Conservation (phyloP, 2,888 invertebrate genomes). For the Tetragnatha montana region DNA sequence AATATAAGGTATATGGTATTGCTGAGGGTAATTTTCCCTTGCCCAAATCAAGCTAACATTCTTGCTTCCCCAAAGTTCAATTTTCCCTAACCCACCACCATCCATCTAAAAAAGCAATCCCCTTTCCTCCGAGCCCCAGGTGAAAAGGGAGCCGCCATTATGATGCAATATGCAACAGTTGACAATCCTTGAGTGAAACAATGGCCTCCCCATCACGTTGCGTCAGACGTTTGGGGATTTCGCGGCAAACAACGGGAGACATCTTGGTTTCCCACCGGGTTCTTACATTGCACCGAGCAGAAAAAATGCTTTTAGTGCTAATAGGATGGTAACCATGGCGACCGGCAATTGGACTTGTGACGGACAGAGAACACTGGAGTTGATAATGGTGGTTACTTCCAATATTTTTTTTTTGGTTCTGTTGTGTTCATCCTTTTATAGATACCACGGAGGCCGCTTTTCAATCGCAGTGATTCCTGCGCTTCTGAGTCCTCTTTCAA, state of each 20-base stretch:
- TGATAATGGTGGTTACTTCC: constrained; percentile 14
- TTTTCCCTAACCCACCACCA: background rate
- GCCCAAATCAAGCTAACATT: too few relatives aligned
- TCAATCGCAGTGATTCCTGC: background rate
- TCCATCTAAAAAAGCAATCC: background rate
- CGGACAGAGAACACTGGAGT: constrained; percentile 9
- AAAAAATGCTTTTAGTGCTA: constrained; percentile 38
- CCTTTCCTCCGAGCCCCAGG: background rate
- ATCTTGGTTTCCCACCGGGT: background rate
- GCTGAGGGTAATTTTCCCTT: too few relatives aligned
- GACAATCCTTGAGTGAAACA: constrained; percentile 1
- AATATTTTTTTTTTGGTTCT: background rate
- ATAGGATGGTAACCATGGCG: constrained; percentile 22
- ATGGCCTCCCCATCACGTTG: background rate
- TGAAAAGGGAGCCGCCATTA: background rate
- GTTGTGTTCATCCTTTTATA: background rate
- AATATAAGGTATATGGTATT: too few relatives aligned
- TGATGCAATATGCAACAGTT: background rate
- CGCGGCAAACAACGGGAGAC: constrained; percentile 2
- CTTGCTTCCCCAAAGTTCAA: background rate
- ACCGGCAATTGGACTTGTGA: constrained; percentile 12
- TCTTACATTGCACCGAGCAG: background rate
- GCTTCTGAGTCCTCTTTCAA: background rate
- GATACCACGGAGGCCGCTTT: background rate
- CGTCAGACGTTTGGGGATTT: constrained; percentile 12